Percentiles rank a stretch among this genome's conserved stretches.
These are phyloP conservation scores for Brachionus calyciflorus DNA, from an alignment of 1,140 invertebrate species.

Conservation along the genomic window DNA sequence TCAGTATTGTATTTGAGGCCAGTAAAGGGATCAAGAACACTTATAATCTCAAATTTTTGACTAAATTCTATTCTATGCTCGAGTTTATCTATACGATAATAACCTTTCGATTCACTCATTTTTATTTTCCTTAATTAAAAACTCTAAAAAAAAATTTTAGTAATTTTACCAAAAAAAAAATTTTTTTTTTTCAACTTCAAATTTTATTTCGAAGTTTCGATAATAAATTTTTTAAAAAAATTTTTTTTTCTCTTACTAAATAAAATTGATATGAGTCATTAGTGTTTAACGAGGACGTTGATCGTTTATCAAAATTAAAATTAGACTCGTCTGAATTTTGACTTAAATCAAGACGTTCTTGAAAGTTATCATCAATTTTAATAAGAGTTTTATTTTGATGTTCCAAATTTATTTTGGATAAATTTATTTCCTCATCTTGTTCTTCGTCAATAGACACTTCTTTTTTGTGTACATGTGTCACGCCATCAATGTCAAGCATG, in stretches of 20 bases:
- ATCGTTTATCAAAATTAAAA: background rate
- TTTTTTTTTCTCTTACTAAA: constrained; percentile 17
- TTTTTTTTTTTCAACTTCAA: background rate
- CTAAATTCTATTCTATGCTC: background rate
- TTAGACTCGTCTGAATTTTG: background rate
- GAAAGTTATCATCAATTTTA: background rate
- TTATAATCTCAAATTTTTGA: constrained; percentile 17
- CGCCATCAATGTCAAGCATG: background rate
- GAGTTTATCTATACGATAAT: background rate
- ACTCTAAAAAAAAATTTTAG: background rate
- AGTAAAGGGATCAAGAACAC: background rate
- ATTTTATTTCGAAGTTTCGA: constrained; percentile 26
- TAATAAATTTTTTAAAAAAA: background rate
- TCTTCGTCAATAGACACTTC: background rate
- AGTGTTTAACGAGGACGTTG: too few relatives aligned
- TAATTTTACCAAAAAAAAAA: background rate
- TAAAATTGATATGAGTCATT: background rate
- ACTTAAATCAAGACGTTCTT: background rate
- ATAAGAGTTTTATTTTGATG: constrained; percentile 17
- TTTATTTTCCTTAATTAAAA: background rate
- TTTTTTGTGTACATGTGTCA: background rate
- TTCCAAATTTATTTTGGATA: background rate
- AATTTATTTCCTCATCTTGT: background rate
- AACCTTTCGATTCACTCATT: background rate
- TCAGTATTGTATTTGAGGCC: background rate